Evolutionary conservation across 1,140 invertebrate genomes (phyloP), one percentile per base, ranked within the genome.

Genomic region (Drosophila eugracilis): DNA sequence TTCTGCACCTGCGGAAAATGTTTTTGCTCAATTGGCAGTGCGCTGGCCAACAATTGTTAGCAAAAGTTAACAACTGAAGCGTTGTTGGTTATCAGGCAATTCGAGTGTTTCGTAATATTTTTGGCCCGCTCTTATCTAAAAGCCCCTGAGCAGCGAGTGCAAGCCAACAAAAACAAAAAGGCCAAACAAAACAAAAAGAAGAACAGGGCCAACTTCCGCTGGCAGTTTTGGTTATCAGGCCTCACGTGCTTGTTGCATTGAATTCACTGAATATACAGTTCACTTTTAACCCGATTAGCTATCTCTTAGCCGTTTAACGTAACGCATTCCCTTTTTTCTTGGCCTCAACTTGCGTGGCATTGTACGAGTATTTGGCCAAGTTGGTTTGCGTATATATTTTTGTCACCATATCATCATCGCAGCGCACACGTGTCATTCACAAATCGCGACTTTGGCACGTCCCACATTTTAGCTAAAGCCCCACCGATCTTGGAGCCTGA

Each of bases 361-460:
- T 57, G 71, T n/a, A n/a, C n/a, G n/a, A n/a, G n/a, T n/a, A n/a
- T 65, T 37, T 17, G 37, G 34, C 14, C 30, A 12, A 10, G 9
- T 10, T 3, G 15, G 14, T 36, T 36, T 6, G 12, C 1, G 6
- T 39, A 15, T 0, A 2, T 14, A 15, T 15, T 4, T 4, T 4
- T 3, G 14, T 15, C 2, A 9, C 15, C 36, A 39, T 39, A 69
- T 75, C 75, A 7, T 10, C 30, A 12, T n/a, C n/a, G n/a, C n/a
- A n/a, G n/a, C n/a, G 7, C 57, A 88, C 81, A 83, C 81, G 81
- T 86, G 81, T 88, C 83, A 78, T 71, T 81, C 42, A 48, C 63
- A 57, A 88, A 88, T 86, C 69, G 70, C 78, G 52, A 78, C 69
- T 88, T 86, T 86, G 78, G 67, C 81, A 86, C 83, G 83, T 86